phyloP scores from a whole-genome alignment of 2,888 invertebrate genomes.

The Pilophorus perplexus region DNA sequence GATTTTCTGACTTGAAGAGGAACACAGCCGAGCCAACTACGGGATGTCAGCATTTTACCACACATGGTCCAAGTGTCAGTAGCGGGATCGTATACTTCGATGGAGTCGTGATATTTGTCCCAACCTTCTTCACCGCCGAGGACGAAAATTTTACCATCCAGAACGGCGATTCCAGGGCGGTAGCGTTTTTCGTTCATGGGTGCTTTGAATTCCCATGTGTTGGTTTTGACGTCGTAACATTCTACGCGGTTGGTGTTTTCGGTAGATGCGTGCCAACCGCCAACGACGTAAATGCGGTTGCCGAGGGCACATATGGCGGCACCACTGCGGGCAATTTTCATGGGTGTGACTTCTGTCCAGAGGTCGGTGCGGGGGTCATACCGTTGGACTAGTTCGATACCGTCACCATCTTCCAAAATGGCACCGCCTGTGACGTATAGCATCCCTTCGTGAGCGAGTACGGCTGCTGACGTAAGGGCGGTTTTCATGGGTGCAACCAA shows the following conservation, averaged over 20 bases:
- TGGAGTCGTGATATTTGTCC: conserved; percentile 57
- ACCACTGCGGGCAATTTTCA: conserved; percentile 56
- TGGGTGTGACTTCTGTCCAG: conserved; percentile 55
- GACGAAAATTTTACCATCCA: conserved; percentile 55
- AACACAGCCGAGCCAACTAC: conserved; percentile 57
- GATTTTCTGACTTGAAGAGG: conserved; percentile 51
- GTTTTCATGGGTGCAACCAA: conserved; percentile 54
- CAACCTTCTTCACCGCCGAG: conserved; percentile 57
- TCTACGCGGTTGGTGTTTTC: conserved; percentile 57
- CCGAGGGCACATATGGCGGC: conserved; percentile 55
- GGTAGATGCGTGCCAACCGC: conserved; percentile 57
- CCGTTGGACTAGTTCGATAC: conserved; percentile 54
- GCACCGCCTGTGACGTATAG: conserved; percentile 57
- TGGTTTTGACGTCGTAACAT: conserved; percentile 53
- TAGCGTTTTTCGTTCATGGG: conserved; percentile 55
- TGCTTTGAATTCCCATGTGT: conserved; percentile 54
- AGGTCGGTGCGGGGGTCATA: conserved; percentile 54
- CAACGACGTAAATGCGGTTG: conserved; percentile 55
- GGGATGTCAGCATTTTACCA: conserved; percentile 55
- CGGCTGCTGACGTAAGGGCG: conserved; percentile 56
- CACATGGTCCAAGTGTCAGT: conserved; percentile 54
- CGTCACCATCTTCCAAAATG: conserved; percentile 56
- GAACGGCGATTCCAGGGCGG: conserved; percentile 55
- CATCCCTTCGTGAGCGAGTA: conserved; percentile 54
- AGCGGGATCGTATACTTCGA: conserved; percentile 54